phyloP scores from a whole-genome alignment of 1,140 invertebrate species.

The Papilio machaon region DNA sequence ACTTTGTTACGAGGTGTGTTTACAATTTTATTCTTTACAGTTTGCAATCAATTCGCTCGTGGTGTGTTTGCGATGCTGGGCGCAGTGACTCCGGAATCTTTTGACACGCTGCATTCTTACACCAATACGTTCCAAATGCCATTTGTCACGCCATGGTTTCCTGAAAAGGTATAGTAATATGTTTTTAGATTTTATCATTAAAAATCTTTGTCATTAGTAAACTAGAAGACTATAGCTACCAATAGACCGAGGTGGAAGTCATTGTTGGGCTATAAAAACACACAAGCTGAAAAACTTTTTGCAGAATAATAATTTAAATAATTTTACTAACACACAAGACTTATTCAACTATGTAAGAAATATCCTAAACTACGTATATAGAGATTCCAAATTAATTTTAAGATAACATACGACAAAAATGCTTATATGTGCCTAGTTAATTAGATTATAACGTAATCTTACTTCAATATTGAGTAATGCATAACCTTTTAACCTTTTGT shows the following conservation, averaged over 20 bases:
- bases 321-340: not conserved
- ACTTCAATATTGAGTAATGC: too few species aligned
- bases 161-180: conserved; percentile 87
- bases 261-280: too few species aligned
- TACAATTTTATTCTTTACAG: conserved; percentile 83
- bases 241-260: too few species aligned
- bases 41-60: conserved; percentile 94
- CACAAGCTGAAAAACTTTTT: not conserved
- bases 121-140: conserved; percentile 61
- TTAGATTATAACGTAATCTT: too few species aligned
- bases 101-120: conserved; percentile 65
- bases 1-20: not conserved
- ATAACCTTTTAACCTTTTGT: too few species aligned
- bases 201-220: not conserved
- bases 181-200: not conserved
- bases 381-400: too few species aligned
- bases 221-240: not conserved
- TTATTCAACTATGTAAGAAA: not conserved
- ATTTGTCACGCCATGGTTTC: conserved; percentile 84
- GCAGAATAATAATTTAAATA: not conserved
- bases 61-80: conserved; percentile 96
- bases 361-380: too few species aligned
- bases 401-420: too few species aligned
- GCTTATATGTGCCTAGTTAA: too few species aligned
- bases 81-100: conserved; percentile 93